A percentile compares a stretch with the other conserved stretches of the same genome.
Conservation (phyloP, 2,113 vertebrate species). For the Apteryx owenii region DNA sequence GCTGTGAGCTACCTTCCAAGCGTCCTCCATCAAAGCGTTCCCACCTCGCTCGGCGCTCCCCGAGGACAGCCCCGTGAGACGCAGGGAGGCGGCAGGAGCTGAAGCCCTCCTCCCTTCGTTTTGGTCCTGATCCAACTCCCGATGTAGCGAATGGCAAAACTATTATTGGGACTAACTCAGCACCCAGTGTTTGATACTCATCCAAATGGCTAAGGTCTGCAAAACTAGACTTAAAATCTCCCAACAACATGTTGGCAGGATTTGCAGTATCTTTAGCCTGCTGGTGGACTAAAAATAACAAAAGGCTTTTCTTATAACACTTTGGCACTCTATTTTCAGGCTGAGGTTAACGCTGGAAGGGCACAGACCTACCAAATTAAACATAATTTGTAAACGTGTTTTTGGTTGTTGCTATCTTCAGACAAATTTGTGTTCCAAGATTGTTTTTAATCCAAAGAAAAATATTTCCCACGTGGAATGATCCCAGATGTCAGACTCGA, state of each 20-base stretch:
- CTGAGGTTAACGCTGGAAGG: neutral
- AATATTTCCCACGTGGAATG: neutral
- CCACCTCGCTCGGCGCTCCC: fast-evolving
- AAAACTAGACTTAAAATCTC: neutral
- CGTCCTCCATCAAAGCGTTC: neutral
- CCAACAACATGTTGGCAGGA: neutral
- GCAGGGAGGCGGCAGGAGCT: neutral
- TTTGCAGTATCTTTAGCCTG: neutral
- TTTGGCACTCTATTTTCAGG: neutral
- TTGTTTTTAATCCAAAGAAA: neutral
- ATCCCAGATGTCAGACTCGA: neutral
- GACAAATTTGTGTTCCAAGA: neutral
- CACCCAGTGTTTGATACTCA: neutral
- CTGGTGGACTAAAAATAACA: neutral
- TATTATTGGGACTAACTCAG: neutral
- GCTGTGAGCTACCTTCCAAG: neutral
- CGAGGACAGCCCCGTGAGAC: neutral
- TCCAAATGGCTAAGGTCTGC: neutral
- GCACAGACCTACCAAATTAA: neutral
- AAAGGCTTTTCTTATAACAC: neutral
- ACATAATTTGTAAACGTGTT: neutral
- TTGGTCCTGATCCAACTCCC: neutral
- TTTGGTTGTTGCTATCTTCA: neutral
- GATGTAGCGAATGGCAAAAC: neutral
- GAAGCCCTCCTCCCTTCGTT: neutral